phyloP scores from a whole-genome alignment of 2,797 vertebrate genomes.

The Acipenser transmontanus region DNA sequence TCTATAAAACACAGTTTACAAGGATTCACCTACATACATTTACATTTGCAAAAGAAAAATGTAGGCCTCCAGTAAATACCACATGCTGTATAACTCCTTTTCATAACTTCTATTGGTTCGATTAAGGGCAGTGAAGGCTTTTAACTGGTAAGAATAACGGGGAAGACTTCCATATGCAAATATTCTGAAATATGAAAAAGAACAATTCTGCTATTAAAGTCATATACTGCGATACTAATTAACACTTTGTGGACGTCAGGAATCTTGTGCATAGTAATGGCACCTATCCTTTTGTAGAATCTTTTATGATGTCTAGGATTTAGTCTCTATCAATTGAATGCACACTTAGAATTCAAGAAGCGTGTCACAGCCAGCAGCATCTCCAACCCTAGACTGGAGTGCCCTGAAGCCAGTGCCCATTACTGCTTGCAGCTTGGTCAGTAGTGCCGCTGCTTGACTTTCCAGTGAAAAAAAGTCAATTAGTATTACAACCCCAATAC shows the following conservation, averaged over 20 bases:
- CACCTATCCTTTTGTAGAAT: constrained; percentile 17
- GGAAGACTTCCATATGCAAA: constrained; percentile 16
- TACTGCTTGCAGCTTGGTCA: constrained; percentile 19
- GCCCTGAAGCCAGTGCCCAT: constrained; percentile 1
- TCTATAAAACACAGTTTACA: too few relatives aligned
- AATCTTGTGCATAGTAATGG: constrained; percentile 12
- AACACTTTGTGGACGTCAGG: constrained; percentile 5
- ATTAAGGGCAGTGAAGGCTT: constrained; percentile 9
- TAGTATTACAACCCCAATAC: neutral
- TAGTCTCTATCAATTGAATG: constrained; percentile 8
- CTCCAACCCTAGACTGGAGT: constrained; percentile 10
- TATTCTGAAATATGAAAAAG: neutral
- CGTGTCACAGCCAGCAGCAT: constrained; percentile 5
- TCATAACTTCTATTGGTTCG: constrained; percentile 2
- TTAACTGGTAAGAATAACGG: constrained; percentile 6
- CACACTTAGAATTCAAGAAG: constrained; percentile 15
- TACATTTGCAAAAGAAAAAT: neutral
- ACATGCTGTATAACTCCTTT: neutral
- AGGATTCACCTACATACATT: too few relatives aligned
- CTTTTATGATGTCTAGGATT: constrained; percentile 19
- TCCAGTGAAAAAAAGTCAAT: constrained; percentile 3
- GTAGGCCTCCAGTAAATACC: neutral
- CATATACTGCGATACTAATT: constrained; percentile 10
- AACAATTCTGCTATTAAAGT: constrained; percentile 17
- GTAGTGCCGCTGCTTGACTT: neutral